phyloP scores from a whole-genome alignment of 1,140 invertebrate genomes.

The Drosophila ambigua region DNA sequence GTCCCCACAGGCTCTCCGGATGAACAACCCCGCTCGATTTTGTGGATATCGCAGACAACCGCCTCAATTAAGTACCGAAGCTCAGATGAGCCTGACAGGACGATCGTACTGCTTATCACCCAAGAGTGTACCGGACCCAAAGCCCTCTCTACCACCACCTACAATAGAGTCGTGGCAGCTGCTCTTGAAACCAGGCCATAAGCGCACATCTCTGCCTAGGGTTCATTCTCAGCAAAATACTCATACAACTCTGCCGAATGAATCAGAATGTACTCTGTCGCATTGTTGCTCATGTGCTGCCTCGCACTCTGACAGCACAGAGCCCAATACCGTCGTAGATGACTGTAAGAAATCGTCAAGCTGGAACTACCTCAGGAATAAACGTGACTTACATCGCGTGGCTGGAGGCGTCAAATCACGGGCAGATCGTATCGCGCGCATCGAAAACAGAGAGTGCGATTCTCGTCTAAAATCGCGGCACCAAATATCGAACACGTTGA shows the following conservation, averaged over 20 bases:
- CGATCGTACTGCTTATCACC: not conserved
- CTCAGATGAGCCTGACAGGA: not conserved
- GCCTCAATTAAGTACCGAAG: not conserved
- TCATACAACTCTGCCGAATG: not conserved
- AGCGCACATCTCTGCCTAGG: constrained; percentile 14
- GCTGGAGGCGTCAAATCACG: constrained; percentile 55
- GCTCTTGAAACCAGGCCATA: constrained; percentile 27
- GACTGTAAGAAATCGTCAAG: constrained; percentile 63
- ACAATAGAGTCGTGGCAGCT: constrained; percentile 67
- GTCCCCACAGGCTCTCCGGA: constrained; percentile 20
- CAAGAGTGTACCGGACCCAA: constrained; percentile 15
- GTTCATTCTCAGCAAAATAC: not conserved
- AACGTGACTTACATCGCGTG: constrained; percentile 33
- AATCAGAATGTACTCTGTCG: constrained; percentile 24
- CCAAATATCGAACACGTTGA: constrained; percentile 49
- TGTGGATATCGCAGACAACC: constrained; percentile 42
- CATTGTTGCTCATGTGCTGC: constrained; percentile 44
- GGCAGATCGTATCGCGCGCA: constrained; percentile 72
- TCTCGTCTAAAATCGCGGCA: constrained; percentile 4
- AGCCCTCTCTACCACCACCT: constrained; percentile 45
- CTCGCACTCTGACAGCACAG: constrained; percentile 36
- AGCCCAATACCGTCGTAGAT: constrained; percentile 33
- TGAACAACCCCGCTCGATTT: constrained; percentile 56
- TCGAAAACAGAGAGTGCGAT: constrained; percentile 49
- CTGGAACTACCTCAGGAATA: constrained; percentile 59